These are phyloP conservation scores for Chaetodon trifascialis DNA, from an alignment of 2,113 vertebrate species.

Conservation along the genomic window DNA sequence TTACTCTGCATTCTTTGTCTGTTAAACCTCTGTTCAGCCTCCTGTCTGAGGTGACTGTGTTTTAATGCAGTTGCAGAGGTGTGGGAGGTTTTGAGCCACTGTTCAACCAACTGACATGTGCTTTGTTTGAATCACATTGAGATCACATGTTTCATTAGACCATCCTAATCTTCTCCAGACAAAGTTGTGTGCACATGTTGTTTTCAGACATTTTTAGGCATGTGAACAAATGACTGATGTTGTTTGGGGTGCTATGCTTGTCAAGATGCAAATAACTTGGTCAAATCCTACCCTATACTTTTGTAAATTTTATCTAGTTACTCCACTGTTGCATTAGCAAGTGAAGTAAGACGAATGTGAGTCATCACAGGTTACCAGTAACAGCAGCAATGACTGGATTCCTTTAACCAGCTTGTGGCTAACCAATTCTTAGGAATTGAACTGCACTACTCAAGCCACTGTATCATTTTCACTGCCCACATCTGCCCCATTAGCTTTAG, in stretches of 20 bases:
- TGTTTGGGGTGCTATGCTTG: not conserved
- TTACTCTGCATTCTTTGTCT: no score
- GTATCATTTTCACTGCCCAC: slow-evolving; percentile 45
- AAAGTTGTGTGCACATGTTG: not conserved
- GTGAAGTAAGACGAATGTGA: slow-evolving; percentile 10
- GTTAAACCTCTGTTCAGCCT: no score
- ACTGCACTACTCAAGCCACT: slow-evolving; percentile 21
- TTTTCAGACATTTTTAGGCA: not conserved
- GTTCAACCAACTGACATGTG: not conserved
- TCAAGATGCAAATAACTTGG: not conserved
- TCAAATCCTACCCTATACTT: not conserved
- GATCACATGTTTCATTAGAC: no score
- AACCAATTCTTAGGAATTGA: slow-evolving; percentile 39
- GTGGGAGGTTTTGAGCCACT: not conserved
- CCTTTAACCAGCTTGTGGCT: slow-evolving; percentile 31
- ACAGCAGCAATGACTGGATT: slow-evolving; percentile 20
- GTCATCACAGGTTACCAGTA: slow-evolving; percentile 30
- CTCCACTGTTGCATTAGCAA: not conserved
- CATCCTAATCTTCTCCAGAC: not conserved
- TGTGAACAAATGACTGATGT: not conserved
- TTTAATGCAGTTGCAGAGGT: no score
- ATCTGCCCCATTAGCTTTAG: slow-evolving; percentile 63
- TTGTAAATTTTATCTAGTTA: not conserved
- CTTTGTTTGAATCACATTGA: not conserved
- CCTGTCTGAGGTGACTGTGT: no score